Evolutionary conservation across 1,140 invertebrate species (phyloP), one percentile per base, ranked within the genome.

Genomic region (Drosophila seguyi): DNA sequence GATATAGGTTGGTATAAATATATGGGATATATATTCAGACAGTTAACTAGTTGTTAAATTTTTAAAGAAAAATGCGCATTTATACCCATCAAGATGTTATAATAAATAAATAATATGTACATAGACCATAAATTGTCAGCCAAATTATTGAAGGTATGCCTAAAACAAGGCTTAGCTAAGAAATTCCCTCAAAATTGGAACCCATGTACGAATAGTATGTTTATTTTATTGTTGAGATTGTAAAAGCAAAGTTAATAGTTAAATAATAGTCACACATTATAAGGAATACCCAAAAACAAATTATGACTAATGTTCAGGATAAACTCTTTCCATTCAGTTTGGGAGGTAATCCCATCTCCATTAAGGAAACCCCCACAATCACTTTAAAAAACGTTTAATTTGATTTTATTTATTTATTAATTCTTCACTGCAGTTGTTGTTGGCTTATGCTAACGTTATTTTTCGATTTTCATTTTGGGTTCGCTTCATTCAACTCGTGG

Each of bases 351-450:
- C 7, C 44, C 18, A 59, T 13, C 13, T 41, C 22, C 44, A 14
- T 44, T 2, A 13, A 6, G 6, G 42, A 6, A 25, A 6, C 16
- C 47, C 14, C 13, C 22, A 45, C 31, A 48, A 62, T 48, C 16
- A 14, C 14, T 39, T 57, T 25, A 25, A 71, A 71, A 57, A 47
- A 44, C n/a, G 63, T 52, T 42, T 39, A 29, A 31, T 77, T 44
- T 59, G 68, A 55, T 87, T 86, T 82, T 72, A 81, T 81, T 81
- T 81, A 77, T 84, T 86, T 86, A 75, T 75, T 86, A 61, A 65
- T 86, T 75, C 48, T 77, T 78, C 66, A 69, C 71, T 86, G 69
- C 73, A 53, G 65, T 78, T 73, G 62, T 65, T 75, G 62, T 65
- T 79, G 59, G 55, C 82, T 86, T 86, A 86, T 71, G 41, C 71